These are phyloP conservation scores for Esox lucius DNA, from an alignment of 2,797 vertebrate genomes.

Conservation along the genomic window DNA sequence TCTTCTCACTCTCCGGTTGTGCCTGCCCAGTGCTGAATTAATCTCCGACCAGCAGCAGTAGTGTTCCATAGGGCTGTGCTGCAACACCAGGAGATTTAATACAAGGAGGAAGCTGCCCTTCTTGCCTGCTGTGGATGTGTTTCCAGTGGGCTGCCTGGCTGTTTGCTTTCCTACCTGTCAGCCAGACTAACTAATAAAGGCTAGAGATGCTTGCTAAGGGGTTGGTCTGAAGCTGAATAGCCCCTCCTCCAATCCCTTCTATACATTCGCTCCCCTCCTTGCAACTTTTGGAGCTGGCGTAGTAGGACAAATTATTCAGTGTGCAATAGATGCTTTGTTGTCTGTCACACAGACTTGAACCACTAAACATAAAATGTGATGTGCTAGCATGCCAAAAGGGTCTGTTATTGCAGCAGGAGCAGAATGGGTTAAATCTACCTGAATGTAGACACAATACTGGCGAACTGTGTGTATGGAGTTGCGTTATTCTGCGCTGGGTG, in stretches of 20 bases:
- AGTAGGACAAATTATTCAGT: constrained; percentile 43
- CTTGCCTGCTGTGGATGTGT: constrained; percentile 38
- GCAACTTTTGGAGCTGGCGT: constrained; percentile 22
- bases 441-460: not conserved
- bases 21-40: constrained; percentile 70
- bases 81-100: constrained; percentile 17
- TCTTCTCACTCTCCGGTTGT: constrained; percentile 44
- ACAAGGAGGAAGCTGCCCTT: constrained; percentile 23
- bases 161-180: constrained; percentile 30
- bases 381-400: constrained; percentile 3
- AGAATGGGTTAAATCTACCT: not conserved
- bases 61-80: not conserved
- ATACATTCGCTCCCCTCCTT: constrained; percentile 21
- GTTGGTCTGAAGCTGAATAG: constrained; percentile 40
- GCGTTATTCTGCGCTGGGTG: not conserved
- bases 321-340: constrained; percentile 41
- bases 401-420: not conserved
- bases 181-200: constrained; percentile 23
- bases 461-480: not conserved
- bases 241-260: constrained; percentile 32
- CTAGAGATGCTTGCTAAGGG: constrained; percentile 28
- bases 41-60: constrained; percentile 56
- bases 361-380: not conserved
- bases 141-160: constrained; percentile 10
- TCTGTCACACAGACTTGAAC: not conserved